These are phyloP conservation scores for Crossocerus cetratus DNA, from an alignment of 2,888 invertebrate genomes.

Conservation along the genomic window DNA sequence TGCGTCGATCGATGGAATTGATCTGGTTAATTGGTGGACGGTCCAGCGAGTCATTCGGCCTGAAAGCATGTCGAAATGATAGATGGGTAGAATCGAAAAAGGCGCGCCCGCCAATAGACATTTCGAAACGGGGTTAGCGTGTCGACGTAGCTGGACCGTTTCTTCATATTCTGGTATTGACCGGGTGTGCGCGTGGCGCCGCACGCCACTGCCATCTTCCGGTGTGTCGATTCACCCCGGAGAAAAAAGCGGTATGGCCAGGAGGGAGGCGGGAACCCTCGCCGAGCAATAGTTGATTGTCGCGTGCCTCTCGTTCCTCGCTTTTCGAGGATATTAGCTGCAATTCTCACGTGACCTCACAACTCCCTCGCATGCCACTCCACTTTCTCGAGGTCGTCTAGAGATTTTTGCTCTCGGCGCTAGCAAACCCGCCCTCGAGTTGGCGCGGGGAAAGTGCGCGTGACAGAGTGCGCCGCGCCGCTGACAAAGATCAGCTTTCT, in stretches of 20 bases:
- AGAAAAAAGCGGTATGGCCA: slow-evolving; percentile 32
- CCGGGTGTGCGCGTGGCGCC: slow-evolving; percentile 51
- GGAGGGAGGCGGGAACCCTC: slow-evolving; percentile 17
- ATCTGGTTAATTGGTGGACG: too few species aligned
- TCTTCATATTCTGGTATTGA: slow-evolving; percentile 64
- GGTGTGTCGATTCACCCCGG: slow-evolving; percentile 16
- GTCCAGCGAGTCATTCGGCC: neutral
- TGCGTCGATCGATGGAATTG: too few species aligned
- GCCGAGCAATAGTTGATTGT: slow-evolving; percentile 8
- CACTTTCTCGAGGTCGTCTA: too few species aligned
- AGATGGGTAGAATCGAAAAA: neutral
- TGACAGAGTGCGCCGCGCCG: too few species aligned
- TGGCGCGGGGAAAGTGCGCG: too few species aligned
- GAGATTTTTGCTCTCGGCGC: too few species aligned
- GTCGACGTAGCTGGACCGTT: slow-evolving; percentile 62
- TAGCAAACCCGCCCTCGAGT: too few species aligned
- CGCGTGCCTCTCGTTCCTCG: neutral
- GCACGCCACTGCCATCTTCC: slow-evolving; percentile 55
- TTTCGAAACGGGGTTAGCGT: slow-evolving; percentile 67
- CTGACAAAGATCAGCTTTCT: too few species aligned
- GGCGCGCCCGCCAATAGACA: slow-evolving; percentile 29
- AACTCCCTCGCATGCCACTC: too few species aligned
- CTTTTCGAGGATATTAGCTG: too few species aligned
- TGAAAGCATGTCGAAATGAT: slow-evolving; percentile 5
- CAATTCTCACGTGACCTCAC: too few species aligned